phyloP scores from a whole-genome alignment of 2,113 vertebrate genomes.

The Elephantulus edwardii region DNA sequence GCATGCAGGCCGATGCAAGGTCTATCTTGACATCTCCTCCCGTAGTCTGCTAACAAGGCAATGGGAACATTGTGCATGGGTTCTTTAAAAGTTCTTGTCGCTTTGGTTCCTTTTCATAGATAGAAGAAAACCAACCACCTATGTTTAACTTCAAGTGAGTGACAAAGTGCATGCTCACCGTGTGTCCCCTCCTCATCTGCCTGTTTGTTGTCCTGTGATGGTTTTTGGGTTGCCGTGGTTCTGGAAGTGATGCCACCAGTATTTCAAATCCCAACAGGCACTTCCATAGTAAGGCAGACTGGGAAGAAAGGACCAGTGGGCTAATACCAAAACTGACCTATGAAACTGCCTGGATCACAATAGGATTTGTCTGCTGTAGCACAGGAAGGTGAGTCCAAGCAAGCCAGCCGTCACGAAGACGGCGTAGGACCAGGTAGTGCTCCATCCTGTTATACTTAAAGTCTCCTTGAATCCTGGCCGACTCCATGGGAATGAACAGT shows the following conservation, averaged over 20 bases:
- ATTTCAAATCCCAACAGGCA: not conserved
- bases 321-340: not conserved
- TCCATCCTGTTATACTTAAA: not conserved
- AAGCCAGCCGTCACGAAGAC: not conserved
- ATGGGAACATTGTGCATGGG: not conserved
- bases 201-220: not conserved
- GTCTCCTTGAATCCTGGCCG: not conserved
- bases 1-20: not conserved
- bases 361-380: not conserved
- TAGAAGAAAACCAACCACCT: not conserved
- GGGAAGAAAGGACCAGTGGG: not conserved
- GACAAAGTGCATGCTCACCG: not conserved
- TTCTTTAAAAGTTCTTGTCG: not conserved
- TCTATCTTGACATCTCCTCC: not conserved
- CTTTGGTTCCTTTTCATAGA: not conserved
- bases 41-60: not conserved
- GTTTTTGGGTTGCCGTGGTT: not conserved
- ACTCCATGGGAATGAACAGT: not conserved
- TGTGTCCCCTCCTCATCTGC: not conserved
- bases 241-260: not conserved
- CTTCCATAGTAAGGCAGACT: not conserved
- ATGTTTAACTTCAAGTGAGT: not conserved
- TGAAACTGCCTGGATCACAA: not conserved
- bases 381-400: not conserved
- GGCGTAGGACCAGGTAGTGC: not conserved